Percentiles rank a stretch among this genome's conserved stretches.
phyloP scores from a whole-genome alignment of 2,888 invertebrate genomes.

The Caradrina clavipalpis region DNA sequence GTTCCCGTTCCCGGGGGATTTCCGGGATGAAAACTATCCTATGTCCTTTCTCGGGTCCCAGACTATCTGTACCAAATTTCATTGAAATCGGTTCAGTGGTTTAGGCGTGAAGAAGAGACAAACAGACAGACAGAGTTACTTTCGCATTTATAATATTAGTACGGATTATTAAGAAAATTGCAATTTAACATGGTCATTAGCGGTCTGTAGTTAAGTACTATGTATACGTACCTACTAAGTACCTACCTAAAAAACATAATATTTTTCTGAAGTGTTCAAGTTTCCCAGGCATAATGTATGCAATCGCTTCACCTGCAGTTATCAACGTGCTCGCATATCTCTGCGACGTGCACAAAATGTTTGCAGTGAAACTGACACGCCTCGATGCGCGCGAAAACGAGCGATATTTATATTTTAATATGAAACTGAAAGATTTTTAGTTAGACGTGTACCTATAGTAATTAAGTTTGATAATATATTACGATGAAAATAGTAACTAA shows the following conservation, averaged over 20 bases:
- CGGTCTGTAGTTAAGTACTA: no score
- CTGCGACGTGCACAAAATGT: constrained; percentile 49
- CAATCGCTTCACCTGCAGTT: constrained; percentile 1
- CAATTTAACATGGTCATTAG: not conserved
- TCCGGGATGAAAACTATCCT: no score
- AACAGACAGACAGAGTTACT: no score
- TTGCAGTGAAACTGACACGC: constrained; percentile 75
- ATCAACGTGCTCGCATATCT: constrained; percentile 23
- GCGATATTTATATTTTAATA: constrained; percentile 56
- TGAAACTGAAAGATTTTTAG: constrained; percentile 30
- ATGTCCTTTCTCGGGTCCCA: no score
- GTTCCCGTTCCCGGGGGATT: no score
- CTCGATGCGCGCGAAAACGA: constrained; percentile 77
- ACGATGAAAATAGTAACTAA: not conserved
- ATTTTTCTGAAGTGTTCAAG: not conserved
- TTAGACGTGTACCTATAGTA: not conserved
- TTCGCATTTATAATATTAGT: no score
- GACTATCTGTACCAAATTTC: no score
- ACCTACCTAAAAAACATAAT: no score
- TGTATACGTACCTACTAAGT: no score
- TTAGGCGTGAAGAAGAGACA: no score
- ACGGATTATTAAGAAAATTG: not conserved
- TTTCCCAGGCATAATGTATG: constrained; percentile 17
- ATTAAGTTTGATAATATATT: not conserved
- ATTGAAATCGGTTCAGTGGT: no score